phyloP scores from a whole-genome alignment of 1,140 invertebrate species.

The Anadara kagoshimensis region DNA sequence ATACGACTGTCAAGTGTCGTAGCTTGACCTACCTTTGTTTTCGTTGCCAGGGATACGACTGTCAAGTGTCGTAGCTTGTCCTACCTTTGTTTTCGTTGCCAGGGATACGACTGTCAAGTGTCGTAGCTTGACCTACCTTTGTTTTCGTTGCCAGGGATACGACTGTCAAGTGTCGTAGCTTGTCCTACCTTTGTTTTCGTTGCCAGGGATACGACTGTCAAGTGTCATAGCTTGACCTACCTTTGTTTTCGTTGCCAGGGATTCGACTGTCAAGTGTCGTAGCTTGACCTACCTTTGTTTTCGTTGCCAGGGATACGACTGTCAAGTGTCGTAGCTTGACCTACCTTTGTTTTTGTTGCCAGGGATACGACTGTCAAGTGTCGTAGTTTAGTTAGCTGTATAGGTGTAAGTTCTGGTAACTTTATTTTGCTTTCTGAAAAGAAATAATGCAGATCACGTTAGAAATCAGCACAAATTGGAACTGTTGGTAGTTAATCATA shows the following conservation, averaged over 20 bases:
- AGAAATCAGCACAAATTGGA: no score
- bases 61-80: no score
- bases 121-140: no score
- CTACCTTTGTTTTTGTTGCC: constrained; percentile 88
- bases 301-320: no score
- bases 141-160: constrained; percentile 91
- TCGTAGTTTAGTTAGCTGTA: constrained; percentile 92
- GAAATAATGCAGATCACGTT: constrained; percentile 14
- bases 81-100: constrained; percentile 88
- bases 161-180: constrained; percentile 85
- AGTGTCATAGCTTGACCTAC: constrained; percentile 87
- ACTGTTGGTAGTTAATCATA: no score
- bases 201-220: constrained; percentile 96
- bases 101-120: constrained; percentile 97
- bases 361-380: constrained; percentile 97
- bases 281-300: constrained; percentile 89
- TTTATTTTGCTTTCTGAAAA: constrained; percentile 81
- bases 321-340: no score
- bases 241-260: constrained; percentile 91
- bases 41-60: no score
- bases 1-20: no score
- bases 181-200: constrained; percentile 86
- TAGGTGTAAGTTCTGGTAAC: constrained; percentile 84
- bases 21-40: no score
- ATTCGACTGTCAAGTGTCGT: constrained; percentile 96